Conservation (phyloP, 1,140 invertebrate species). For the Latrodectus geometricus region DNA sequence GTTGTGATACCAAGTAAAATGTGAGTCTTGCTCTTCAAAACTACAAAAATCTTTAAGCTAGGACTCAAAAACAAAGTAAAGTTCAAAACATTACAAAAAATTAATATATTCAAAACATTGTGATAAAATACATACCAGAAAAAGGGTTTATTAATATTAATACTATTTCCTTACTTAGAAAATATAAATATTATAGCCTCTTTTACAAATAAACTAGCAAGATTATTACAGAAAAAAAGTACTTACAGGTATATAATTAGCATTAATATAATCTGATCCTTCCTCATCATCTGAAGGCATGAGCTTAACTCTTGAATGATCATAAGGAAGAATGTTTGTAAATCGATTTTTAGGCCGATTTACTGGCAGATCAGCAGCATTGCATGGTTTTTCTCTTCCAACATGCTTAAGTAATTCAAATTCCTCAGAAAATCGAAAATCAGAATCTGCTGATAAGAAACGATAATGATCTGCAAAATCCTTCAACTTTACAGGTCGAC, state of each 20-base stretch:
- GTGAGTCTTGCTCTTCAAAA: too few species aligned
- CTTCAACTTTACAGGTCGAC: slow-evolving; percentile 87
- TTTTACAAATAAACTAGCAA: too few species aligned
- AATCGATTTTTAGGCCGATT: slow-evolving; percentile 99
- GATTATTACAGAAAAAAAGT: background rate
- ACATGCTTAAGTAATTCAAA: slow-evolving; percentile 97
- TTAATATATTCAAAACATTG: too few species aligned
- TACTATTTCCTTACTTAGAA: too few species aligned
- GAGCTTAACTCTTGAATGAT: slow-evolving; percentile 94
- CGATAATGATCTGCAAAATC: slow-evolving; percentile 95
- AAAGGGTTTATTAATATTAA: too few species aligned
- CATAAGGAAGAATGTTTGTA: slow-evolving; percentile 98
- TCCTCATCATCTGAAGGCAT: slow-evolving; percentile 97
- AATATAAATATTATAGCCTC: too few species aligned
- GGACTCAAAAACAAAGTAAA: too few species aligned
- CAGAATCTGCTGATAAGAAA: slow-evolving; percentile 96
- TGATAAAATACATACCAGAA: too few species aligned
- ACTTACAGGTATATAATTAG: slow-evolving; percentile 87
- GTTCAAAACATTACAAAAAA: too few species aligned
- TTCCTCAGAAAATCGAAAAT: slow-evolving; percentile 98
- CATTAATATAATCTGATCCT: slow-evolving; percentile 96
- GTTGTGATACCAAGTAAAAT: too few species aligned
- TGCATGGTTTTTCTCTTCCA: slow-evolving; percentile 87
- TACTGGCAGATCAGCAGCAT: slow-evolving; percentile 92
- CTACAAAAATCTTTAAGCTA: too few species aligned